Evolutionary conservation across 2,888 invertebrate species (phyloP).

Genomic region (Ramazzottius varieornatus): DNA sequence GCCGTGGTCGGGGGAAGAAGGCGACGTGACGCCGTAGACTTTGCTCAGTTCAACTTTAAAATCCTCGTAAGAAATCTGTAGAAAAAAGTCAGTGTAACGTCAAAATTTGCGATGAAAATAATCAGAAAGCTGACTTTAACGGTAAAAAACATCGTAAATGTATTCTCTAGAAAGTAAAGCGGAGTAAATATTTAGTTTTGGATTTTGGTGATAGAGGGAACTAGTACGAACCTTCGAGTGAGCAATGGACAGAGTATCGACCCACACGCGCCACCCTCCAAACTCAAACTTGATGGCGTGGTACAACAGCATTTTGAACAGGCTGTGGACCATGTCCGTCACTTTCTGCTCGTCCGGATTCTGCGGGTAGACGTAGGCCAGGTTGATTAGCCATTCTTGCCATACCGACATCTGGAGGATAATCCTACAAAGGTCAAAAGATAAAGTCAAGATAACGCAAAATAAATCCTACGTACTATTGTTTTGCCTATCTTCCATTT

Average conservation of each 20-base stretch:
- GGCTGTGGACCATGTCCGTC: conserved; percentile 86
- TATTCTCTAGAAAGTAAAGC: too few species aligned
- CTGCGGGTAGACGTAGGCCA: conserved; percentile 82
- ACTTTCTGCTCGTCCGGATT: conserved; percentile 80
- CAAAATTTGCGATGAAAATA: neutral
- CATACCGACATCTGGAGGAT: conserved; percentile 99
- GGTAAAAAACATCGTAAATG: too few species aligned
- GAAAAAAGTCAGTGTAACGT: conserved; percentile 7
- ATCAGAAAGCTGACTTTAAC: too few species aligned
- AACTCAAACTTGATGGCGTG: conserved; percentile 98
- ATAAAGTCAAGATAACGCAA: neutral
- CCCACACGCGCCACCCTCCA: conserved; percentile 99
- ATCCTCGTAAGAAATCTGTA: conserved; percentile 80
- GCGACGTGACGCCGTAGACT: conserved; percentile 55
- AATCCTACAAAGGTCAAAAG: conserved; percentile 28
- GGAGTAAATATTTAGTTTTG: too few species aligned
- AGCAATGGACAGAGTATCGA: conserved; percentile 92
- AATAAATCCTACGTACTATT: too few species aligned
- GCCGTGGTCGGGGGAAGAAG: neutral
- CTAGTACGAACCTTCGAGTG: conserved; percentile 58
- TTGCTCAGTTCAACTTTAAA: conserved; percentile 88
- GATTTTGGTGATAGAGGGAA: too few species aligned
- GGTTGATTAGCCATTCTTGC: conserved; percentile 73
- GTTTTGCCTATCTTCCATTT: too few species aligned
- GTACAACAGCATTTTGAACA: conserved; percentile 86